Conservation (phyloP, 2,888 invertebrate species). For the Lasioglossum pauxillum region DNA sequence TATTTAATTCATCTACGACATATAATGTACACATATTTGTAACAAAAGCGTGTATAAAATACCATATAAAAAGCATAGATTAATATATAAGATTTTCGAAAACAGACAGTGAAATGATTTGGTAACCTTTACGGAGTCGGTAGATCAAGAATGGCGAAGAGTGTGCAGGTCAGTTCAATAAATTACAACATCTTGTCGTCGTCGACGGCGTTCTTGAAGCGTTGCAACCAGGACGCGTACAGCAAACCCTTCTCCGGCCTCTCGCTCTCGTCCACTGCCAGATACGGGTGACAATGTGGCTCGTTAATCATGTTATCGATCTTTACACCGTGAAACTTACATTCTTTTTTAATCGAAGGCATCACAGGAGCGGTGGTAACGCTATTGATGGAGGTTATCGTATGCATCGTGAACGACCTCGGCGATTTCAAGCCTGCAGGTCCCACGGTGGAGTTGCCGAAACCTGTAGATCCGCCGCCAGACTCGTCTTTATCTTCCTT, state of each 20-base stretch:
- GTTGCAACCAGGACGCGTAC: constrained; percentile 73
- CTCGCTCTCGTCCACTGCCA: neutral
- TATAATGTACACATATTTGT: neutral
- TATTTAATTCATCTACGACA: neutral
- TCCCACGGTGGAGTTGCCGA: neutral
- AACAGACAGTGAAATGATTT: neutral
- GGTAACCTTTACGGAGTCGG: neutral
- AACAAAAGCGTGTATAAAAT: neutral
- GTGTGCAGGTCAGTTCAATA: neutral
- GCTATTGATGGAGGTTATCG: neutral
- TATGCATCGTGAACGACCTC: neutral
- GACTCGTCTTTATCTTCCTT: neutral
- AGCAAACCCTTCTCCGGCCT: constrained; percentile 71
- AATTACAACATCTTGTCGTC: constrained; percentile 20
- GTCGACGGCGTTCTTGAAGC: constrained; percentile 38
- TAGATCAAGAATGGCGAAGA: neutral
- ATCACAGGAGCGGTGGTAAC: neutral
- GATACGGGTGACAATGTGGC: neutral
- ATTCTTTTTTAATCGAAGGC: neutral
- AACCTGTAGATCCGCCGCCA: neutral
- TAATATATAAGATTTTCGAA: neutral
- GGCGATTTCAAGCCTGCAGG: constrained; percentile 1
- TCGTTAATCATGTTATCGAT: too few relatives aligned
- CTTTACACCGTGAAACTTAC: neutral
- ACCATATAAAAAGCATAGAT: neutral